Conservation (phyloP, 2,888 invertebrate genomes). For the Flexamia atlantica region DNA sequence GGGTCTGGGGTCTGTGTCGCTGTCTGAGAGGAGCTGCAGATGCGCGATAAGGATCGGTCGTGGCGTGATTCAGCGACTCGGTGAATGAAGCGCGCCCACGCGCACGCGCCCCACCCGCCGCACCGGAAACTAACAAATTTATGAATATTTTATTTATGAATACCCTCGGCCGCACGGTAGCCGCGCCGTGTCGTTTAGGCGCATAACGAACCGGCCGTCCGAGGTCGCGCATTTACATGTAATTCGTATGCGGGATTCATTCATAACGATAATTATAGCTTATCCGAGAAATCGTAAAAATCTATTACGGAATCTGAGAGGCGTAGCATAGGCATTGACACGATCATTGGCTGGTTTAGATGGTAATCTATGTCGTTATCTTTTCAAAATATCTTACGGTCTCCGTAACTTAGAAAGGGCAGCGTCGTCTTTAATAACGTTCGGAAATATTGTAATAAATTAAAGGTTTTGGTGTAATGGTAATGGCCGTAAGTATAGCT, state of each 20-base stretch:
- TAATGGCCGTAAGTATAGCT: not conserved
- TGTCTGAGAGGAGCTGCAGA: too few species aligned
- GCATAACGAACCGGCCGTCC: constrained; percentile 28
- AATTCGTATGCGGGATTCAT: constrained; percentile 57
- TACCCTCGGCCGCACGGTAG: constrained; percentile 27
- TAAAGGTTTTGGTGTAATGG: not conserved
- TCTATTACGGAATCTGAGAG: constrained; percentile 58
- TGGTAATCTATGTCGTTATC: constrained; percentile 53
- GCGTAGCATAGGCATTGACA: constrained; percentile 52
- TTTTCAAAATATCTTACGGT: constrained; percentile 42
- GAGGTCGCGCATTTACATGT: constrained; percentile 52
- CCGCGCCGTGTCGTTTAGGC: constrained; percentile 45
- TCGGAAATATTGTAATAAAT: constrained; percentile 13
- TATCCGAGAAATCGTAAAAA: constrained; percentile 60
- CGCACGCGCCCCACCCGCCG: constrained; percentile 14
- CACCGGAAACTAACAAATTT: constrained; percentile 60
- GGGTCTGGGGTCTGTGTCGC: too few species aligned
- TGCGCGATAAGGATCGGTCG: constrained; percentile 52
- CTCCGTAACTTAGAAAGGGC: constrained; percentile 20
- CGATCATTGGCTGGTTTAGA: constrained; percentile 56
- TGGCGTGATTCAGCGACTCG: constrained; percentile 51
- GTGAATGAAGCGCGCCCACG: constrained; percentile 42
- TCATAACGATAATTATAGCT: constrained; percentile 57
- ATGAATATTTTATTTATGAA: constrained; percentile 59
- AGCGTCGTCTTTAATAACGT: not conserved